phyloP scores from a whole-genome alignment of 2,888 invertebrate species.

The Epirrhoe alternata region DNA sequence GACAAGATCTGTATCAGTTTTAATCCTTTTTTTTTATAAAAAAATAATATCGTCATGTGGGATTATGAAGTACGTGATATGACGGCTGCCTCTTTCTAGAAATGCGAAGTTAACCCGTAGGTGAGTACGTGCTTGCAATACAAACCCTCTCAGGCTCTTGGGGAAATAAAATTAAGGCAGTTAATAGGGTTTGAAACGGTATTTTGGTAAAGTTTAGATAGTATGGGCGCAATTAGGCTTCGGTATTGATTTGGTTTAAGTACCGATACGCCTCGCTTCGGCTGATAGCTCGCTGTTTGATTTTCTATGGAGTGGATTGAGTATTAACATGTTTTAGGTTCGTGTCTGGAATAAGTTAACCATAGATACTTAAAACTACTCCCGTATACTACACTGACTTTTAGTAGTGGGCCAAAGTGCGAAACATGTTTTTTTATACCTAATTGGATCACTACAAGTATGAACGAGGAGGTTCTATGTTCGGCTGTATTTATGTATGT shows the following conservation, averaged over 20 bases:
- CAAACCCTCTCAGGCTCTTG: conserved; percentile 30
- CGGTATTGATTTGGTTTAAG: conserved; percentile 27
- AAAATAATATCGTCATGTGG: too few relatives aligned
- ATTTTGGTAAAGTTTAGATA: conserved; percentile 35
- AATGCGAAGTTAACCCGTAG: conserved; percentile 41
- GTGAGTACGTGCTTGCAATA: conserved; percentile 53
- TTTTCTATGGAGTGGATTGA: not conserved
- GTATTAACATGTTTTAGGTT: conserved; percentile 11
- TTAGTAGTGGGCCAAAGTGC: too few relatives aligned
- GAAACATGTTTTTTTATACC: too few relatives aligned
- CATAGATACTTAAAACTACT: not conserved
- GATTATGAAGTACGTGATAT: not conserved
- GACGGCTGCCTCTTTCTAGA: not conserved
- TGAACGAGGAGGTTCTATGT: too few relatives aligned
- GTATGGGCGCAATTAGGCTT: conserved; percentile 31
- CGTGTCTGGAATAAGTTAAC: not conserved
- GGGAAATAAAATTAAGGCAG: conserved; percentile 39
- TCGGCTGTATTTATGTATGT: too few relatives aligned
- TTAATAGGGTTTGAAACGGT: conserved; percentile 42
- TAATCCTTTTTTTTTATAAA: too few relatives aligned
- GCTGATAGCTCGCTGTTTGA: not conserved
- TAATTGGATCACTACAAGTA: too few relatives aligned
- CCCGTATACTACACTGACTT: too few relatives aligned
- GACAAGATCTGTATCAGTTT: too few relatives aligned
- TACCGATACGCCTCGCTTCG: conserved; percentile 5